Conservation (phyloP, 2,113 vertebrate species). For the Limnothrissa miodon region DNA sequence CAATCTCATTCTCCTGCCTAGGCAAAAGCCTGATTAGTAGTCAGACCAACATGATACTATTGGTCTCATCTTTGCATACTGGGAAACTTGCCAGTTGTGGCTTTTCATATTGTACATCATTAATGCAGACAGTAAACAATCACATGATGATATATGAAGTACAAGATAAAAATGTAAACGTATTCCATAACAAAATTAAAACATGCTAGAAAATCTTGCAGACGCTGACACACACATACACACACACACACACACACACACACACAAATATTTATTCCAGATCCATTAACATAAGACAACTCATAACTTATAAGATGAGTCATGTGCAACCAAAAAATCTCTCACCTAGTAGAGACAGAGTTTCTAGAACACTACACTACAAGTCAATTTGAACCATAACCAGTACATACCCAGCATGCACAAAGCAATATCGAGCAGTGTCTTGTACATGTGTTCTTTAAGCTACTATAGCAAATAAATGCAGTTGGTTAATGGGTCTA, state of each 20-base stretch:
- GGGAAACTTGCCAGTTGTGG: neutral
- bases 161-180: neutral
- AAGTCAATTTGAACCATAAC: neutral
- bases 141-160: neutral
- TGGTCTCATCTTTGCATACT: neutral
- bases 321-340: neutral
- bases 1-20: neutral
- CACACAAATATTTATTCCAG: neutral
- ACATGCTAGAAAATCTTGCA: neutral
- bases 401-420: neutral
- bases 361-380: neutral
- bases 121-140: neutral
- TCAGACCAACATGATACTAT: neutral
- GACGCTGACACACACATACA: neutral
- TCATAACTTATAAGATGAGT: neutral
- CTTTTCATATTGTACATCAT: neutral
- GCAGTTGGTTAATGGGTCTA: no score
- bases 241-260: neutral
- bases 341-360: neutral
- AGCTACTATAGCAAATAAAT: no score
- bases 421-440: neutral
- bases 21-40: slow-evolving; percentile 4
- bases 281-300: neutral
- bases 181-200: neutral
- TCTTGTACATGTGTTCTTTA: neutral